Evolutionary conservation across 1,140 invertebrate species (phyloP).

Genomic region (Limonius californicus): DNA sequence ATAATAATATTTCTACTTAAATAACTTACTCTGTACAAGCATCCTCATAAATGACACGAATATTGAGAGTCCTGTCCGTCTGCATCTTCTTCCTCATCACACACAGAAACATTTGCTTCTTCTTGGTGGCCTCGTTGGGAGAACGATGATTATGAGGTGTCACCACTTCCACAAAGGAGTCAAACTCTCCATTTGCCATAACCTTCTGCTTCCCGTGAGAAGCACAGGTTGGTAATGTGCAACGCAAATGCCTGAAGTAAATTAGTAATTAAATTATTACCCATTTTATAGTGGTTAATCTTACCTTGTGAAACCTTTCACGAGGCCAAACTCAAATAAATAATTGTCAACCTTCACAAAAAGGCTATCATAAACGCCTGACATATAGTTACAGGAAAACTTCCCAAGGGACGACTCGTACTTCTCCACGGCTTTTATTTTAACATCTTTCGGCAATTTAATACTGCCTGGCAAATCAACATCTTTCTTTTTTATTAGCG

Average conservation of each 20-base stretch:
- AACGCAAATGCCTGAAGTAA: conserved; percentile 30
- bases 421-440: conserved; percentile 20
- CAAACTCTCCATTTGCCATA: conserved; percentile 7
- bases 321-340: conserved; percentile 34
- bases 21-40: conserved; percentile 34
- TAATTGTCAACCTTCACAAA: conserved; percentile 32
- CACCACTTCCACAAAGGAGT: conserved; percentile 24
- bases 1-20: no score
- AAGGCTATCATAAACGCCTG: conserved; percentile 28
- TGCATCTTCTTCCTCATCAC: conserved; percentile 38
- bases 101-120: conserved; percentile 38
- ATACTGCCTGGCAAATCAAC: neutral
- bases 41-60: conserved; percentile 36
- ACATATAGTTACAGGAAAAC: conserved; percentile 18
- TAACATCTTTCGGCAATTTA: conserved; percentile 23
- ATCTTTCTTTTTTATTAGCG: neutral
- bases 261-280: neutral
- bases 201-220: conserved; percentile 26
- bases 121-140: conserved; percentile 24
- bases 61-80: conserved; percentile 36
- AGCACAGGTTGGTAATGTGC: conserved; percentile 28
- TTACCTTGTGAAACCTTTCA: conserved; percentile 34
- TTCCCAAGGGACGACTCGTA: conserved; percentile 26
- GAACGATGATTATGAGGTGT: conserved; percentile 33
- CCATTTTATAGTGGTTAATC: no score